Percentiles rank a stretch among this genome's conserved stretches.
phyloP scores from a whole-genome alignment of 2,113 vertebrate species.

The Semicossyphus pulcher region DNA sequence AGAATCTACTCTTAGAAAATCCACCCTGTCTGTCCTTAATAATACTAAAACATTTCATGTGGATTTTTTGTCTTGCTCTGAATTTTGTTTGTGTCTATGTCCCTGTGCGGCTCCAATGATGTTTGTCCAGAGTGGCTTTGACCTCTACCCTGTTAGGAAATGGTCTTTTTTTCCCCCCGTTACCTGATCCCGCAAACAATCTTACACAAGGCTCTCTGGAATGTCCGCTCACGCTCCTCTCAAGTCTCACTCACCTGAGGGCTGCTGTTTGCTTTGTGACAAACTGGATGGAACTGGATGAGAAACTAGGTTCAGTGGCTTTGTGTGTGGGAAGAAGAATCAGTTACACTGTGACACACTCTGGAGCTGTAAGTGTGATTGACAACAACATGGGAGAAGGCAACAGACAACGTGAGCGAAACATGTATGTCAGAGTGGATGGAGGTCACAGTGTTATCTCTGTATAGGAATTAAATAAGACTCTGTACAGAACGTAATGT shows the following conservation, averaged over 20 bases:
- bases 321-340: constrained; percentile 29
- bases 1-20: too few relatives aligned
- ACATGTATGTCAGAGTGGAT: constrained; percentile 15
- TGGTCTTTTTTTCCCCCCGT: not conserved
- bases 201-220: constrained; percentile 14
- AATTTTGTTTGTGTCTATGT: not conserved
- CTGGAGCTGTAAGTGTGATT: constrained; percentile 3
- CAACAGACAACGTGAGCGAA: constrained; percentile 22
- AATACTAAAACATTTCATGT: not conserved
- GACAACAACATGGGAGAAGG: constrained; percentile 10
- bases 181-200: constrained; percentile 34
- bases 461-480: constrained; percentile 1
- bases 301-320: constrained; percentile 32
- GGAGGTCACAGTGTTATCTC: not conserved
- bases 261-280: constrained; percentile 19
- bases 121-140: constrained; percentile 5
- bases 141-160: constrained; percentile 47
- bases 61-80: not conserved
- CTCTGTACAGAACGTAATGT: not conserved
- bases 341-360: constrained; percentile 31
- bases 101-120: not conserved
- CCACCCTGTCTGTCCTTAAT: not conserved
- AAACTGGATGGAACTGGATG: constrained; percentile 54
- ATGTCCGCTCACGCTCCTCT: constrained; percentile 18
- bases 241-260: constrained; percentile 56